Percentiles rank a stretch among this genome's conserved stretches.
These are phyloP conservation scores for Antheraea assamensis DNA, from an alignment of 2,888 invertebrate genomes.

Conservation along the genomic window DNA sequence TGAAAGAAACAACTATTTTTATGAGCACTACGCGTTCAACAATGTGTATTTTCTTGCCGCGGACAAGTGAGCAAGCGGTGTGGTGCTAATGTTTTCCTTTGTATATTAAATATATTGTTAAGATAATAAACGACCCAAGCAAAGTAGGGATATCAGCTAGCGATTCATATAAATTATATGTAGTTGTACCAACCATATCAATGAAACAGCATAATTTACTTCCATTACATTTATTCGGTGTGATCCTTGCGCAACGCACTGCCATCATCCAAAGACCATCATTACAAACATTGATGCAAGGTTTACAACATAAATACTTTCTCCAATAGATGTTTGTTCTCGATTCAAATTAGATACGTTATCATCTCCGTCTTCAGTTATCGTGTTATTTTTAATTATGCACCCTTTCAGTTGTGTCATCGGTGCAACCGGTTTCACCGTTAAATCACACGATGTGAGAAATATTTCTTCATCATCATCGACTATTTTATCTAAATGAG, in stretches of 20 bases:
- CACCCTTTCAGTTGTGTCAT: conserved; percentile 54
- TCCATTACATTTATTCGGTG: conserved; percentile 48
- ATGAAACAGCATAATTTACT: conserved; percentile 53
- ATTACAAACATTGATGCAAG: conserved; percentile 44
- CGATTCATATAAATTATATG: not conserved
- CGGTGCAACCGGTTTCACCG: conserved; percentile 40
- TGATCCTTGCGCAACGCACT: conserved; percentile 65
- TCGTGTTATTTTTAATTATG: conserved; percentile 47
- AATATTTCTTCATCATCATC: conserved; percentile 59
- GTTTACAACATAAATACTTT: conserved; percentile 51
- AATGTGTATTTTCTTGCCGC: too few species aligned
- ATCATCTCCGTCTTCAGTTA: conserved; percentile 38
- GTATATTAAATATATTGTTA: too few species aligned
- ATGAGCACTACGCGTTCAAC: too few species aligned
- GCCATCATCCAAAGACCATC: conserved; percentile 60
- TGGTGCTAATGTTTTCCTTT: too few species aligned
- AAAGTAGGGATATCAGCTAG: too few species aligned
- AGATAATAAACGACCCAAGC: too few species aligned
- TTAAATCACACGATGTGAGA: conserved; percentile 63
- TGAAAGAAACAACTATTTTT: too few species aligned
- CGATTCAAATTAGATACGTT: conserved; percentile 30
- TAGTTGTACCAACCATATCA: conserved; percentile 56
- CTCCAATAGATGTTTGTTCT: conserved; percentile 45
- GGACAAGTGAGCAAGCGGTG: too few species aligned
- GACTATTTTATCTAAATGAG: conserved; percentile 45